Evolutionary conservation across 2,888 invertebrate genomes (phyloP).

Genomic region (Oligia fasciuncula): DNA sequence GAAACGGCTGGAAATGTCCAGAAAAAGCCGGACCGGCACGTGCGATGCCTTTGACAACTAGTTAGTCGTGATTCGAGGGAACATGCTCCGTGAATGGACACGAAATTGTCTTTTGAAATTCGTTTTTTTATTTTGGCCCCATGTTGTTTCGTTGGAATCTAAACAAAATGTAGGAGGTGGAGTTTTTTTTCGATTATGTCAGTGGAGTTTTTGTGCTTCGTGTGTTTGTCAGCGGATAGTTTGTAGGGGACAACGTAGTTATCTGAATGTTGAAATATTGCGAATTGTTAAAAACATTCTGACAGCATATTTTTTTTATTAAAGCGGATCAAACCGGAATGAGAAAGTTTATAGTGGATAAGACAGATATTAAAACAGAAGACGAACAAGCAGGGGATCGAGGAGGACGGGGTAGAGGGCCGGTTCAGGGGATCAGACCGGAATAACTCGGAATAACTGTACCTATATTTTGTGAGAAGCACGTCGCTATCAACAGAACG

Average conservation of each 20-base stretch:
- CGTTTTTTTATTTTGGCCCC: conserved; percentile 5
- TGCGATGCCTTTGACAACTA: conserved; percentile 66
- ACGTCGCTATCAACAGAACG: background rate
- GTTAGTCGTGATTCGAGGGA: conserved; percentile 59
- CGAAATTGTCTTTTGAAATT: conserved; percentile 60
- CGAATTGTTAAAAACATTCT: background rate
- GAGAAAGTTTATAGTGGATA: too few relatives aligned
- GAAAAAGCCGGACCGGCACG: conserved; percentile 58
- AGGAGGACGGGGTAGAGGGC: too few relatives aligned
- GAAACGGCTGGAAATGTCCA: conserved; percentile 41
- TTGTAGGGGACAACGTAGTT: background rate
- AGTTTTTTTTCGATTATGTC: conserved; percentile 36
- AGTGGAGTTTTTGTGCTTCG: background rate
- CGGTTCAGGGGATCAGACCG: too few relatives aligned
- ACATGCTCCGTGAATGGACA: conserved; percentile 55
- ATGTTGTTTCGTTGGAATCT: conserved; percentile 31
- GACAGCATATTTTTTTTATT: background rate
- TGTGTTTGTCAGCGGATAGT: background rate
- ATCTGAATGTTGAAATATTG: background rate
- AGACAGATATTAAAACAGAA: too few relatives aligned
- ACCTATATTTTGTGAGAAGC: background rate
- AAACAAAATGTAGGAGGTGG: conserved; percentile 25
- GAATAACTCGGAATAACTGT: too few relatives aligned
- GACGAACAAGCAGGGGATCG: too few relatives aligned
- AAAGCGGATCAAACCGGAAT: too few relatives aligned